Evolutionary conservation across 2,888 invertebrate genomes (phyloP).

Genomic region (Pollenia labialis): DNA sequence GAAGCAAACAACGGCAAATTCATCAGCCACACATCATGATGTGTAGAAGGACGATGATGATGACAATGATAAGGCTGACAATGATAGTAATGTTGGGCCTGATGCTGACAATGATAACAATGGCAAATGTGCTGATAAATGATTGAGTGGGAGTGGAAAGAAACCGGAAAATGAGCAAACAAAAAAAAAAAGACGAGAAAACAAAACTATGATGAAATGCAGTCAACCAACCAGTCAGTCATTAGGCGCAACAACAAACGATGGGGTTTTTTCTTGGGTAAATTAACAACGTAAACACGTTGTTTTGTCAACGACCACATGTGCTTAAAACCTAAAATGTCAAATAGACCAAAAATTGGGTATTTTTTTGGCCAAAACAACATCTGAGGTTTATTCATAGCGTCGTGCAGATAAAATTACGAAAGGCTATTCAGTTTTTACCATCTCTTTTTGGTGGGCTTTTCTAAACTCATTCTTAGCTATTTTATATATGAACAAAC

Average conservation of each 20-base stretch:
- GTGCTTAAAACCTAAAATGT: conserved; percentile 57
- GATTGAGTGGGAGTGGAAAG: conserved; percentile 23
- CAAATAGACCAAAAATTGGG: conserved; percentile 64
- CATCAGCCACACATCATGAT: conserved; percentile 9
- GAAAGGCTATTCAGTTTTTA: background rate
- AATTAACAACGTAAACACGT: conserved; percentile 72
- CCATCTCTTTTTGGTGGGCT: background rate
- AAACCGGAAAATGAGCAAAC: background rate
- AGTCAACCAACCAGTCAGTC: conserved; percentile 41
- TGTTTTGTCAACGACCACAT: conserved; percentile 61
- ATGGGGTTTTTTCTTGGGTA: conserved; percentile 48
- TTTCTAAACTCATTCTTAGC: background rate
- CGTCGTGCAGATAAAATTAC: background rate
- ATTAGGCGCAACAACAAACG: conserved; percentile 50
- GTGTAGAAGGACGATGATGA: background rate
- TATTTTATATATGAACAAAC: too few species aligned
- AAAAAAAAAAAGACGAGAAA: background rate
- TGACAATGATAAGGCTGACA: conserved; percentile 11
- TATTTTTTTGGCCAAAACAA: conserved; percentile 51
- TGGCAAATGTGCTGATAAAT: conserved; percentile 57
- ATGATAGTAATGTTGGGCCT: conserved; percentile 35
- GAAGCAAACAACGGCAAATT: conserved; percentile 39
- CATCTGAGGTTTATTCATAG: conserved; percentile 9
- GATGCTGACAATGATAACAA: conserved; percentile 52
- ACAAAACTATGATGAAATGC: conserved; percentile 40